phyloP scores from a whole-genome alignment of 2,113 vertebrate genomes.

The Corydoras maculifer region DNA sequence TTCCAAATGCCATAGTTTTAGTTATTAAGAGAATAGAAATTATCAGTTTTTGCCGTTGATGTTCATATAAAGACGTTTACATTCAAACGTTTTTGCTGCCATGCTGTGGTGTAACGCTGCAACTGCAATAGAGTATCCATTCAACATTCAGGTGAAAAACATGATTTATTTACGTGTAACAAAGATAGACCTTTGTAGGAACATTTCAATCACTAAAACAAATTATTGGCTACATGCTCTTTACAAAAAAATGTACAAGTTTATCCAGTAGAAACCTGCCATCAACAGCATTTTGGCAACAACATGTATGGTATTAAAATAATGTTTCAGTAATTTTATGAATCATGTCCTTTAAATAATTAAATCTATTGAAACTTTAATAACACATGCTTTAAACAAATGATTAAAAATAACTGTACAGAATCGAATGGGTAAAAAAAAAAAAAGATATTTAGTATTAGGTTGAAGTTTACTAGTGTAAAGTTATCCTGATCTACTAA shows the following conservation, averaged over 20 bases:
- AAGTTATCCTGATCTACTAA: no score
- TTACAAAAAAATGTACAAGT: background rate
- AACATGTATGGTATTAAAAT: no score
- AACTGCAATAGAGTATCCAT: background rate
- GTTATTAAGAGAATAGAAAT: no score
- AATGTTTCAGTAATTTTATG: no score
- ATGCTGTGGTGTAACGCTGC: slow-evolving; percentile 15
- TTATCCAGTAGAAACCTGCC: background rate
- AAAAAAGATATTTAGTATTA: no score
- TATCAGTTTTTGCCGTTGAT: background rate
- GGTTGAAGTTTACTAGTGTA: no score
- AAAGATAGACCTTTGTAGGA: background rate
- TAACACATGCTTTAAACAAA: no score
- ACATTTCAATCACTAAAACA: slow-evolving; percentile 7
- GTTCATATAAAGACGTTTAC: background rate
- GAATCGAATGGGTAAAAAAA: no score
- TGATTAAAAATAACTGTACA: no score
- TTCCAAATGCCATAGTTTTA: no score
- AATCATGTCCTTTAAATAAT: no score
- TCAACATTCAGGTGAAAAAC: background rate
- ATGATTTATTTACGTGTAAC: background rate
- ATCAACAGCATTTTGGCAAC: background rate
- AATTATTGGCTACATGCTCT: background rate
- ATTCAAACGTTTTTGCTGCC: background rate
- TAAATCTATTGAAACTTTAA: no score